Base-by-base conservation (phyloP, 2,113 vertebrate species). In the Rynchops niger region DNA sequence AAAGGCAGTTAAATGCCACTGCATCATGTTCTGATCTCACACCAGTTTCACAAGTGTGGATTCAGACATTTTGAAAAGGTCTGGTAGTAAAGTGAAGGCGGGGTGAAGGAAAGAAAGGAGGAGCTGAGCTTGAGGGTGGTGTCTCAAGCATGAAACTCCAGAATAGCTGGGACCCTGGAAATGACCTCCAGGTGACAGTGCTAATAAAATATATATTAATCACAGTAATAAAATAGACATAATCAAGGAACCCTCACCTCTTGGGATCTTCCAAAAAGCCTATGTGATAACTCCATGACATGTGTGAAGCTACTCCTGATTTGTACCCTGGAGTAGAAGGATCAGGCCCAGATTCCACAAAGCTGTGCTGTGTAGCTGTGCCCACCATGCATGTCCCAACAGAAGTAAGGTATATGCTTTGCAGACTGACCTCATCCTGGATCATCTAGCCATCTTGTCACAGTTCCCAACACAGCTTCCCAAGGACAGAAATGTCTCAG, bases 41-140 rank as follows among this genome's bases (percentile, higher is more conserved):
- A 45, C 7, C 53, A 26, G 27, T 53, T 11, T 9, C 76, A n/a
- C 71, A 18, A 0, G 0, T 19, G n/a, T 23, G 22, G 17, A 15
- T 12, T 14, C 38, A 34, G 40, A n/a, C 22, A 11, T 26, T 67
- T 14, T 27, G 23, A 29, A 88, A 36, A 34, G 22, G 12, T 25
- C 58, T 76, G n/a, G 27, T 1, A 12, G 7, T 7, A 9, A 82
- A 55, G 9, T 2, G 43, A 58, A 52, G 13, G 9, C 8, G 25
- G 15, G 3, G 0, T 50, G 59, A 71, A 86, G 59, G 42, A 30
- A 63, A 52, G 32, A 32, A 58, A 73, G 9, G 16, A 21, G 2
- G 13, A 80, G 5, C 23, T 25, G 17, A 78, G 14, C 16, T 34
- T 50, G 22, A 23, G 15, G 9, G 3, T 16, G 9, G 3, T 16